Percentiles rank a stretch among this genome's conserved stretches.
These are phyloP conservation scores for Bucco capensis DNA, from an alignment of 2,113 vertebrate genomes.

Conservation along the genomic window DNA sequence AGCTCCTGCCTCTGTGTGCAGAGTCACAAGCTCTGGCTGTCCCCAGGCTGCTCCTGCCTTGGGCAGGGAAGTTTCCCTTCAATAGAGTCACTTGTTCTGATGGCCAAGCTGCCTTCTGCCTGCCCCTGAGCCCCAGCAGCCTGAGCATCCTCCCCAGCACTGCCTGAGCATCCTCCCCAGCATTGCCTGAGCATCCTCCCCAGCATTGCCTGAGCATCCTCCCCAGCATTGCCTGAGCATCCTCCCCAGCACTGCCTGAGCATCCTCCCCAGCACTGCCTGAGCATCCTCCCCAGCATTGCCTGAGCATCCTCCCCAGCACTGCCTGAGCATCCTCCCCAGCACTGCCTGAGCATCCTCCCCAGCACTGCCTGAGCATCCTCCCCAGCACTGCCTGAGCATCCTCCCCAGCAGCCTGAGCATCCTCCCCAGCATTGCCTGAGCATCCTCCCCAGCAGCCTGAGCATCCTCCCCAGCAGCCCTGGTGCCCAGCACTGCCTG, in stretches of 20 bases:
- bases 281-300: background rate
- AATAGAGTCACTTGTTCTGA: background rate
- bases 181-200: no score
- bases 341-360: rapidly evolving
- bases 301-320: background rate
- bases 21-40: conserved; percentile 13
- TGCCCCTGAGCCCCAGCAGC: background rate
- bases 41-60: background rate
- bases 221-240: background rate
- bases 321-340: no score
- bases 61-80: background rate
- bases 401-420: background rate
- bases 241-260: background rate
- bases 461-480: background rate
- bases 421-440: background rate
- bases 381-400: background rate
- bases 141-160: background rate
- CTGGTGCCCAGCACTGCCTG: rapidly evolving
- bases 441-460: background rate
- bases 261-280: rapidly evolving
- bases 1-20: background rate
- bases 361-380: no score
- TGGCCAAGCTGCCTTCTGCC: rapidly evolving
- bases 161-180: background rate
- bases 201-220: rapidly evolving